Conservation (phyloP, 2,113 vertebrate genomes). For the Tachysurus vachellii region DNA sequence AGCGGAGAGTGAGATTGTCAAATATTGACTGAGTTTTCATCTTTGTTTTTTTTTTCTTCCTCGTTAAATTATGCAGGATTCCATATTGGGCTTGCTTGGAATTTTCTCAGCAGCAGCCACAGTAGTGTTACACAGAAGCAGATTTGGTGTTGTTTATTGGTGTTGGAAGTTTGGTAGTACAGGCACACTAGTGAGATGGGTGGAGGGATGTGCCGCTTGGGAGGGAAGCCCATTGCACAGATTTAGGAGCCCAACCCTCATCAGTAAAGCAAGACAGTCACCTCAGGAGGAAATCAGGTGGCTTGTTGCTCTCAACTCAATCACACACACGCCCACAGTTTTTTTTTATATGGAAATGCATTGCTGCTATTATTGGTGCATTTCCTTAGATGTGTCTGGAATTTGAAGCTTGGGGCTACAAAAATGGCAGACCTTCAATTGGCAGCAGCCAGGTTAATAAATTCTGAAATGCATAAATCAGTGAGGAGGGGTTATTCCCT, state of each 20-base stretch:
- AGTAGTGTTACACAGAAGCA: background rate
- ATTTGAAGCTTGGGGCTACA: slow-evolving; percentile 73
- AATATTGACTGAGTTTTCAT: slow-evolving; percentile 32
- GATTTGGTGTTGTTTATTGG: background rate
- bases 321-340: slow-evolving; percentile 49
- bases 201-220: slow-evolving; percentile 21
- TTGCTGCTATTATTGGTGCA: slow-evolving; percentile 67
- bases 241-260: slow-evolving; percentile 41
- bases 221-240: slow-evolving; percentile 34
- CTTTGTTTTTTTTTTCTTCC: slow-evolving; percentile 14
- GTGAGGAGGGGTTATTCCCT: slow-evolving; percentile 66
- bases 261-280: slow-evolving; percentile 34
- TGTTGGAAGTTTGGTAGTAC: background rate
- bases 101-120: background rate
- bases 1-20: slow-evolving; percentile 23
- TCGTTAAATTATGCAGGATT: slow-evolving; percentile 30
- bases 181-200: background rate
- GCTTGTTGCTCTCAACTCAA: slow-evolving; percentile 42
- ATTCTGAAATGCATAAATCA: slow-evolving; percentile 83
- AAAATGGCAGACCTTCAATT: slow-evolving; percentile 66
- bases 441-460: slow-evolving; percentile 78
- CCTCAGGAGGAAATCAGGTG: slow-evolving; percentile 38
- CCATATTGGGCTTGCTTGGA: background rate
- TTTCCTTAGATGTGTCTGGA: slow-evolving; percentile 73
- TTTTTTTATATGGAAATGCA: slow-evolving; percentile 63